Evolutionary conservation across 2,888 invertebrate genomes (phyloP).

Genomic region (Reticulitermes lucifugus): DNA sequence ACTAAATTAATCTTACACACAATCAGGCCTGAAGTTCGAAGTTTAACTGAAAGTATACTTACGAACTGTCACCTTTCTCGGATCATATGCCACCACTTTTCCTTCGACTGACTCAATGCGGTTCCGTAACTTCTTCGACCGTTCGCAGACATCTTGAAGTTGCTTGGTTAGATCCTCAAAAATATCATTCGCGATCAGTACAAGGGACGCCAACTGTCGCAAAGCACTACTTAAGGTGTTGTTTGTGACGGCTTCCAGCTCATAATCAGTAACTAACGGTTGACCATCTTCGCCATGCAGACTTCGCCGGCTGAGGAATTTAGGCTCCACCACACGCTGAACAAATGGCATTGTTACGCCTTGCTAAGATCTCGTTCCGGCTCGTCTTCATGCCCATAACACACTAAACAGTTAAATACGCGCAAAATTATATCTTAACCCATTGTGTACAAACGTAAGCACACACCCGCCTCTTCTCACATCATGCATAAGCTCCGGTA

Average conservation of each 20-base stretch:
- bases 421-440: slow-evolving; percentile 32
- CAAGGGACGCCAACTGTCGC: slow-evolving; percentile 86
- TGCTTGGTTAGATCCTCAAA: slow-evolving; percentile 84
- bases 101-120: slow-evolving; percentile 79
- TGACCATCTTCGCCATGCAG: slow-evolving; percentile 71
- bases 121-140: slow-evolving; percentile 77
- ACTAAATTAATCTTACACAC: background rate
- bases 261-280: slow-evolving; percentile 75
- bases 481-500: background rate
- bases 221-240: slow-evolving; percentile 87
- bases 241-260: slow-evolving; percentile 89
- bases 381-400: slow-evolving; percentile 45
- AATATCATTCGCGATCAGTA: slow-evolving; percentile 86
- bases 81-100: slow-evolving; percentile 80
- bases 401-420: background rate
- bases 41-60: slow-evolving; percentile 67
- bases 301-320: slow-evolving; percentile 74
- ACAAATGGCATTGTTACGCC: slow-evolving; percentile 83
- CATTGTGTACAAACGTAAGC: slow-evolving; percentile 14
- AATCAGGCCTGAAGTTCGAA: background rate
- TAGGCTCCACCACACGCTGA: slow-evolving; percentile 85
- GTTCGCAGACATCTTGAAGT: slow-evolving; percentile 78
- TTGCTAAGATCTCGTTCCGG: slow-evolving; percentile 1
- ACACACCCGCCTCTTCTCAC: background rate
- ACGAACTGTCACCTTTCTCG: slow-evolving; percentile 94